phyloP scores from a whole-genome alignment of 2,113 vertebrate genomes.

The Ellobius talpinus region DNA sequence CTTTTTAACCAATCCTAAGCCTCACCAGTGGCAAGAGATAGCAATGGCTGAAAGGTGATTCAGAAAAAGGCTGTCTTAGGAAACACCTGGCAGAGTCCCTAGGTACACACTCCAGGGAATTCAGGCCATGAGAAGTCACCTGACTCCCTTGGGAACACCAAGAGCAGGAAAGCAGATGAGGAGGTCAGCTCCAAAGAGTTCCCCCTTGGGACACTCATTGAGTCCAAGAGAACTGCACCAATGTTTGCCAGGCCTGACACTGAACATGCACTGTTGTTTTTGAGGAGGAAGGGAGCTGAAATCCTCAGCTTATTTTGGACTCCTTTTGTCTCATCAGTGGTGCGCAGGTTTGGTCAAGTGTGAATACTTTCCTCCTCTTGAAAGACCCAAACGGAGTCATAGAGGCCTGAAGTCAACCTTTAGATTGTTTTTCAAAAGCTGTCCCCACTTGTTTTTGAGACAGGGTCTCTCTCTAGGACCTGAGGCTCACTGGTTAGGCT shows the following conservation, averaged over 20 bases:
- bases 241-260: not conserved
- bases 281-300: not conserved
- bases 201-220: not conserved
- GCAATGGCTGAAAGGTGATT: not conserved
- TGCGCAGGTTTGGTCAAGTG: not conserved
- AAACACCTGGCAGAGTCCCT: not conserved
- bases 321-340: not conserved
- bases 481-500: too few species aligned
- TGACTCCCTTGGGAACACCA: not conserved
- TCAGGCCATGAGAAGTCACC: not conserved
- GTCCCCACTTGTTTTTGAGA: too few species aligned
- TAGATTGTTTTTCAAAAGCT: too few species aligned
- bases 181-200: not conserved
- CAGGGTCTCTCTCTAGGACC: too few species aligned
- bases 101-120: not conserved
- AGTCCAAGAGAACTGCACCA: not conserved
- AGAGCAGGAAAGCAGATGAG: not conserved
- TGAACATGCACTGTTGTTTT: not conserved
- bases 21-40: not conserved
- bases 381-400: not conserved
- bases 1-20: not conserved
- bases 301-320: not conserved
- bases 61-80: not conserved
- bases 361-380: not conserved
- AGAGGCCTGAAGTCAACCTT: too few species aligned